A percentile compares a stretch with the other conserved stretches of the same genome.
These are phyloP conservation scores for Drosophila dunni DNA, from an alignment of 1,140 invertebrate genomes.

Conservation along the genomic window DNA sequence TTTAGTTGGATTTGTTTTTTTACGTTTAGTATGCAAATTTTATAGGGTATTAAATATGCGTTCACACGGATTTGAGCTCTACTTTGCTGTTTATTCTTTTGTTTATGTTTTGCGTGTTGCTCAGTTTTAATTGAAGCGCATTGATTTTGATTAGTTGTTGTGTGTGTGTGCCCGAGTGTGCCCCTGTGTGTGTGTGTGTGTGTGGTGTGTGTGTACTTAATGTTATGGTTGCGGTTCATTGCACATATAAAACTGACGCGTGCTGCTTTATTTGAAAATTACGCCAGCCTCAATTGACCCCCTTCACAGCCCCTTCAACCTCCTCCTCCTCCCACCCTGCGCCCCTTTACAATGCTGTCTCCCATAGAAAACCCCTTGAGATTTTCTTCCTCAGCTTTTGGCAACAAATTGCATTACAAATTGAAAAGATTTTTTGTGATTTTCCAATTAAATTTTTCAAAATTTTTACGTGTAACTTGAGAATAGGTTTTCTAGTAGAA, in stretches of 20 bases:
- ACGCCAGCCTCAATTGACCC: slow-evolving; percentile 38
- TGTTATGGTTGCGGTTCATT: slow-evolving; percentile 59
- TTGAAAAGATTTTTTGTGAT: not conserved
- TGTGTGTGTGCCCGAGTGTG: not conserved
- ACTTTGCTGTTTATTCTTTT: slow-evolving; percentile 13
- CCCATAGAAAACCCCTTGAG: not conserved
- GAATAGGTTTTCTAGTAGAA: too few relatives aligned
- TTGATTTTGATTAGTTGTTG: slow-evolving; percentile 73
- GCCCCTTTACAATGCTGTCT: too few relatives aligned
- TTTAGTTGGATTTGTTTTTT: not conserved
- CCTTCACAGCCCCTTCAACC: slow-evolving; percentile 3
- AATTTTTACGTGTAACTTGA: too few relatives aligned
- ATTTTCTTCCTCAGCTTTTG: not conserved
- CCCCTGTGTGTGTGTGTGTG: slow-evolving; percentile 21
- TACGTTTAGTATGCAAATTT: not conserved
- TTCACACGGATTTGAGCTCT: not conserved
- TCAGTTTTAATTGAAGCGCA: slow-evolving; percentile 72
- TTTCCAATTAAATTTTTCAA: not conserved
- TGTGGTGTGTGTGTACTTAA: slow-evolving; percentile 18
- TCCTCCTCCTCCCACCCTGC: not conserved
- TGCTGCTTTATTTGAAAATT: slow-evolving; percentile 62
- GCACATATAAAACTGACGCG: slow-evolving; percentile 57
- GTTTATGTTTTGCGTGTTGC: slow-evolving; percentile 19
- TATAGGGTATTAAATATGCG: slow-evolving; percentile 8
- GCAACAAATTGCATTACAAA: slow-evolving; percentile 6